These are phyloP conservation scores for Fringilla coelebs DNA, from an alignment of 2,797 vertebrate species.

Conservation along the genomic window DNA sequence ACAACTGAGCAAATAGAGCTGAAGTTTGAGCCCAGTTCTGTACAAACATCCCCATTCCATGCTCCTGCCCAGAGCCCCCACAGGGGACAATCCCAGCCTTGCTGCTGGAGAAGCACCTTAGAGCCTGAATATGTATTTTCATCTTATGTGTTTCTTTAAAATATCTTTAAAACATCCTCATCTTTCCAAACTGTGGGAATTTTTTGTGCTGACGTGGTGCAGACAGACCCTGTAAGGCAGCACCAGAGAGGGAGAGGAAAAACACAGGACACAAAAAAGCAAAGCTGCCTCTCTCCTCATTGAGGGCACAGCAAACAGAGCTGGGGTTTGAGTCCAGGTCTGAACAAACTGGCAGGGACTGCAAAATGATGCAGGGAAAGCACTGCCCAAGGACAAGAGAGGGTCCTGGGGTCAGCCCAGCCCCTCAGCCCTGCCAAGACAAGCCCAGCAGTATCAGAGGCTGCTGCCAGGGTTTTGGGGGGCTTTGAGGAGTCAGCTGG, in stretches of 20 bases:
- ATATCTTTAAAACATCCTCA: too few species aligned
- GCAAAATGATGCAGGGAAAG: neutral
- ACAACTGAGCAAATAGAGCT: neutral
- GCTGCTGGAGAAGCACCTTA: too few species aligned
- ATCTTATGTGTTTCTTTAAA: too few species aligned
- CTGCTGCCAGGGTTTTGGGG: neutral
- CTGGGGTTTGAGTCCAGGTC: neutral
- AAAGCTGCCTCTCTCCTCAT: neutral
- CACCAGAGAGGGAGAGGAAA: neutral
- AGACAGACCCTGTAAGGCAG: neutral
- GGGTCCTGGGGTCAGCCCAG: neutral
- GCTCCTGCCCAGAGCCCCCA: neutral
- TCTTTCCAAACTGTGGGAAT: neutral
- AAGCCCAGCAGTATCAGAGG: neutral
- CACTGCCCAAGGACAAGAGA: neutral
- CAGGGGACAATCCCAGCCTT: too few species aligned
- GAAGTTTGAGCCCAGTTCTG: neutral
- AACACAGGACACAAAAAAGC: rapidly evolving
- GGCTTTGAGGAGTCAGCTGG: neutral
- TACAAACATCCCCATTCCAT: rapidly evolving
- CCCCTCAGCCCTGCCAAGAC: neutral
- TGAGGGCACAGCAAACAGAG: neutral
- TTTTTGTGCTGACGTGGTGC: neutral
- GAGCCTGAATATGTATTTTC: too few species aligned
- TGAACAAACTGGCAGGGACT: neutral